A percentile compares a stretch with the other conserved stretches of the same genome.
Conservation (phyloP, 2,113 vertebrate genomes). For the Mionectes macconnelli region DNA sequence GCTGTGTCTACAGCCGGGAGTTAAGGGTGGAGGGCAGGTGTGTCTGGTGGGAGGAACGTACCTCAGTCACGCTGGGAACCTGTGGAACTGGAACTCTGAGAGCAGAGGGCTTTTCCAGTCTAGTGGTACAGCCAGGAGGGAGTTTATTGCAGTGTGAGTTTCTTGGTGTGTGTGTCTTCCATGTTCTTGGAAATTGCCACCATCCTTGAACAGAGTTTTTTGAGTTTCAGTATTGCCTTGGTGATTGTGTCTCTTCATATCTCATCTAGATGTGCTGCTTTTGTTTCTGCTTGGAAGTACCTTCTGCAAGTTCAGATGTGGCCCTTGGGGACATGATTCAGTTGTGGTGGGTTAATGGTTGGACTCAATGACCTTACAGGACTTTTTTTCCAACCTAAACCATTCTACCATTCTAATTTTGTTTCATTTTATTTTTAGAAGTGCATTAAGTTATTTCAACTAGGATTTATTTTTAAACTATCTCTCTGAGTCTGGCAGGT, state of each 20-base stretch:
- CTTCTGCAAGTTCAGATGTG: background rate
- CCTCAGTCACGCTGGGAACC: background rate
- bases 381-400: background rate
- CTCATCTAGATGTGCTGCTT: background rate
- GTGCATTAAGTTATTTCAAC: background rate
- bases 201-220: background rate
- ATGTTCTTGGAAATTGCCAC: background rate
- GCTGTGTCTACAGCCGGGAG: background rate
- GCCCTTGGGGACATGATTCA: background rate
- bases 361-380: background rate
- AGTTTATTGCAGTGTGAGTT: background rate
- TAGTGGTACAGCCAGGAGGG: background rate
- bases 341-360: background rate
- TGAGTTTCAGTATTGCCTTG: background rate
- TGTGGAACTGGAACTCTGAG: background rate
- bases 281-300: background rate
- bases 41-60: background rate
- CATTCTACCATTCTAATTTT: background rate
- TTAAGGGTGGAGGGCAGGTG: background rate
- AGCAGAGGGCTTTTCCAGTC: background rate
- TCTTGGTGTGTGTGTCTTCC: background rate
- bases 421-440: background rate
- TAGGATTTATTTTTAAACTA: background rate
- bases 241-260: background rate
- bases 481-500: background rate